phyloP scores from a whole-genome alignment of 2,888 invertebrate genomes.

The Drosophila quasianomalipes region DNA sequence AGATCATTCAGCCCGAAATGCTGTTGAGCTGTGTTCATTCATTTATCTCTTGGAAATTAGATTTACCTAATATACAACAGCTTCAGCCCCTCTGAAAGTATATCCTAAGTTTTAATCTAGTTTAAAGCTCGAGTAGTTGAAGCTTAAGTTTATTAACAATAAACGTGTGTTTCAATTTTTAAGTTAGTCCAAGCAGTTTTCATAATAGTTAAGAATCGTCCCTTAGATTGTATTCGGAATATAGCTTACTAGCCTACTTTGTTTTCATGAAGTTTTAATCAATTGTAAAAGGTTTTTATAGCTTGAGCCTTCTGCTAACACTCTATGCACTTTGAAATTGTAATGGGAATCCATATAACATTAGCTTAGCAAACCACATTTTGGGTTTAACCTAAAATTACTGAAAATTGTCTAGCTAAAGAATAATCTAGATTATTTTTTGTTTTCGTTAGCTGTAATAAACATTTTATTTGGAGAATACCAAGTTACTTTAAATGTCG shows the following conservation, averaged over 20 bases:
- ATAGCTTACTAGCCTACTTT: neutral
- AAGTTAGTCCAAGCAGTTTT: neutral
- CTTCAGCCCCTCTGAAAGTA: neutral
- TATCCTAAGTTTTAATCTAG: neutral
- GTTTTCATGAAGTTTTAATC: neutral
- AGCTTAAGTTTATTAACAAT: neutral
- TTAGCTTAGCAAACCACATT: neutral
- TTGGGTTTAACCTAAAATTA: neutral
- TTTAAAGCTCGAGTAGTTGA: neutral
- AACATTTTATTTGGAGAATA: neutral
- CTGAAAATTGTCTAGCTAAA: neutral
- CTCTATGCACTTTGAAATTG: neutral
- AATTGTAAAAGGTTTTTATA: neutral
- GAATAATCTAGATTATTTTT: conserved; percentile 13
- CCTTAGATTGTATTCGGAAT: neutral
- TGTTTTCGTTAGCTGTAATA: conserved; percentile 9
- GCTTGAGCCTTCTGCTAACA: neutral
- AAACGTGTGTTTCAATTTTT: neutral
- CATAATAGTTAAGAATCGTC: neutral
- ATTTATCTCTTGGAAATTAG: neutral
- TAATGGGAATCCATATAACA: neutral
- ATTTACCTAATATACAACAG: neutral
- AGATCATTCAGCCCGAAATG: conserved; percentile 12
- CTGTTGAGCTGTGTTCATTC: neutral
- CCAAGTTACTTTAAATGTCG: conserved; percentile 18